Evolutionary conservation across 2,797 vertebrate genomes (phyloP).

Genomic region (Gallinago stenura): DNA sequence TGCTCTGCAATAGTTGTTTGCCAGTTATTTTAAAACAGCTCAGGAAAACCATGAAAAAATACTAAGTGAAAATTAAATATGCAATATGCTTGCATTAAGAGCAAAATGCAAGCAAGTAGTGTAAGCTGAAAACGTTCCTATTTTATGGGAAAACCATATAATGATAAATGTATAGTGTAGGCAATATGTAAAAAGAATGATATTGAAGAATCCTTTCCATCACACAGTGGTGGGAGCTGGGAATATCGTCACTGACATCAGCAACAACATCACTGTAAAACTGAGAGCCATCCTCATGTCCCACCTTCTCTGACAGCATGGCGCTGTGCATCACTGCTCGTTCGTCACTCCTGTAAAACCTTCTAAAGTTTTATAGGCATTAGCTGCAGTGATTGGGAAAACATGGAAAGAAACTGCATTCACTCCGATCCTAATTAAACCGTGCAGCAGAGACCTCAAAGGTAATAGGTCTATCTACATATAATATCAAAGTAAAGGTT

Average conservation of each 20-base stretch:
- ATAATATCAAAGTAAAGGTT: not conserved
- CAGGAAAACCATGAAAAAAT: not conserved
- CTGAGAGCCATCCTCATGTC: not conserved
- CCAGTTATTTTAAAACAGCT: not conserved
- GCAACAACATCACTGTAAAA: not conserved
- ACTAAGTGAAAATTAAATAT: not conserved
- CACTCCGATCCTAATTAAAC: not conserved
- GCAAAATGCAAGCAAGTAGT: not conserved
- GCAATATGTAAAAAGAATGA: not conserved
- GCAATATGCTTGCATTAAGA: not conserved
- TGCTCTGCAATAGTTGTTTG: not conserved
- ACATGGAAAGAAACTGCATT: not conserved
- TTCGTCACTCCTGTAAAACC: not conserved
- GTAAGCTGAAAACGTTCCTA: not conserved
- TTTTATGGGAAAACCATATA: not conserved
- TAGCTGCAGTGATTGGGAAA: not conserved
- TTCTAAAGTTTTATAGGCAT: not conserved
- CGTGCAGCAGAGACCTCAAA: not conserved
- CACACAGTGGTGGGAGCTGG: not conserved
- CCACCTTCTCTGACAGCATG: not conserved
- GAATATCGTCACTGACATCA: not conserved
- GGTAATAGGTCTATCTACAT: not conserved
- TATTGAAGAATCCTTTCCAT: not conserved
- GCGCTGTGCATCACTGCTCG: not conserved
- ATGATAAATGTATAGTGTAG: not conserved